Percentiles rank a stretch among this genome's conserved stretches.
Evolutionary conservation across 1,140 invertebrate species (phyloP).

Genomic region (Drosophila paulistorum): DNA sequence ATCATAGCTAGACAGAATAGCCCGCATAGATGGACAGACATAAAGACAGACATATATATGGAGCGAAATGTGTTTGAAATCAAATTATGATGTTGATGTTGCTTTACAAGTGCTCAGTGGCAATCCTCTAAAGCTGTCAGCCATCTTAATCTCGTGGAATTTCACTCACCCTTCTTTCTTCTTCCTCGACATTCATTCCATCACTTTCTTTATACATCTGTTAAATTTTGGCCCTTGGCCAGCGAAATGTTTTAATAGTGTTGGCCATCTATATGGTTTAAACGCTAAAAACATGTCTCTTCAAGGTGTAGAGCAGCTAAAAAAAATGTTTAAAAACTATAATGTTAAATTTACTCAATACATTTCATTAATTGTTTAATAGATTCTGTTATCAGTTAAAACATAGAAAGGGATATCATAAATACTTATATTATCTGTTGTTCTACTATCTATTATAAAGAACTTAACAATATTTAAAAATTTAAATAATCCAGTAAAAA

Average conservation of each 20-base stretch:
- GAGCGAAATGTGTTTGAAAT: conserved; percentile 69
- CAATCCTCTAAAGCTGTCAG: conserved; percentile 1
- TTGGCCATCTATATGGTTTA: conserved; percentile 17
- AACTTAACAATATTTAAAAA: too few species aligned
- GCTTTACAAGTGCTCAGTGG: conserved; percentile 24
- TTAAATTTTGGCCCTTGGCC: conserved; percentile 50
- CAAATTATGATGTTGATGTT: conserved; percentile 66
- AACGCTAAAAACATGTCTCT: background rate
- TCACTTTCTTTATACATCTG: conserved; percentile 10
- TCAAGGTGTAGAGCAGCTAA: background rate
- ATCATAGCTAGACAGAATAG: conserved; percentile 22
- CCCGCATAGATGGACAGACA: conserved; percentile 21
- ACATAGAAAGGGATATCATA: too few species aligned
- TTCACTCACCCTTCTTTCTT: background rate
- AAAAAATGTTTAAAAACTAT: background rate
- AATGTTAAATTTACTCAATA: too few species aligned
- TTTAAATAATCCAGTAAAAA: too few species aligned
- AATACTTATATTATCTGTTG: too few species aligned
- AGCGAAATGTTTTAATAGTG: conserved; percentile 43
- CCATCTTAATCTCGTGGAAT: conserved; percentile 23
- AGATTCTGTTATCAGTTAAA: too few species aligned
- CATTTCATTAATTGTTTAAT: too few species aligned
- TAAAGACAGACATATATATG: conserved; percentile 3
- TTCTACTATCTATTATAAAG: too few species aligned
- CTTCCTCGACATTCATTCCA: background rate